These are phyloP conservation scores for Serinus canaria DNA, from an alignment of 2,113 vertebrate genomes.

Conservation along the genomic window DNA sequence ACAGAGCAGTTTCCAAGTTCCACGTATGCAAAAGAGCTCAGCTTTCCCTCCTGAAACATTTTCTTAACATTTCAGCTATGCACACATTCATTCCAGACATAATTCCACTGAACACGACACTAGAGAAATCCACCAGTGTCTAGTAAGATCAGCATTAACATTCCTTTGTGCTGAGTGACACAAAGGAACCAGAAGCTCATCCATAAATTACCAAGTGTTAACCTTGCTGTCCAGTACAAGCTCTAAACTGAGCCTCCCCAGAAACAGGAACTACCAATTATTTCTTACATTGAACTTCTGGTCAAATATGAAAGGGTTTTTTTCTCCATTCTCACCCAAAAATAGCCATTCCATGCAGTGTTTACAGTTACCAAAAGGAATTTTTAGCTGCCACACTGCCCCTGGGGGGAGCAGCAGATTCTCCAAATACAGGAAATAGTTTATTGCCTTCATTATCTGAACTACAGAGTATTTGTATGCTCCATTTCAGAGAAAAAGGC, in stretches of 20 bases:
- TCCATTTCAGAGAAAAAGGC: background rate
- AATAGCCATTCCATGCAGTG: background rate
- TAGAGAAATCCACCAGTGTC: background rate
- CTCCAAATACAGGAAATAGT: background rate
- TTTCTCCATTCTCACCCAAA: background rate
- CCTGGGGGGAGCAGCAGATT: background rate
- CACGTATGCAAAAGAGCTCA: background rate
- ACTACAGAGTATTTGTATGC: background rate
- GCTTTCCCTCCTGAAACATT: background rate
- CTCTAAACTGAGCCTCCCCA: background rate
- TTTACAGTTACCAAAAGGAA: background rate
- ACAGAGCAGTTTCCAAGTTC: background rate
- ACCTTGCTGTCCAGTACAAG: background rate
- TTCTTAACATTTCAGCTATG: background rate
- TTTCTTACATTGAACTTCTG: background rate
- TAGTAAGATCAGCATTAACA: background rate
- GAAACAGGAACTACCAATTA: background rate
- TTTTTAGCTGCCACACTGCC: background rate
- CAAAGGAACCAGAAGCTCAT: background rate
- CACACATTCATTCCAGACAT: background rate
- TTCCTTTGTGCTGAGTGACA: background rate
- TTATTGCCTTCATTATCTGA: background rate
- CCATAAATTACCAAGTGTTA: background rate
- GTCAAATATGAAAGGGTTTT: background rate
- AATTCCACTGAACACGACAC: background rate